Conservation (phyloP, 92 coral and sea anemone genomes). For the Phenganax stokvisi region DNA sequence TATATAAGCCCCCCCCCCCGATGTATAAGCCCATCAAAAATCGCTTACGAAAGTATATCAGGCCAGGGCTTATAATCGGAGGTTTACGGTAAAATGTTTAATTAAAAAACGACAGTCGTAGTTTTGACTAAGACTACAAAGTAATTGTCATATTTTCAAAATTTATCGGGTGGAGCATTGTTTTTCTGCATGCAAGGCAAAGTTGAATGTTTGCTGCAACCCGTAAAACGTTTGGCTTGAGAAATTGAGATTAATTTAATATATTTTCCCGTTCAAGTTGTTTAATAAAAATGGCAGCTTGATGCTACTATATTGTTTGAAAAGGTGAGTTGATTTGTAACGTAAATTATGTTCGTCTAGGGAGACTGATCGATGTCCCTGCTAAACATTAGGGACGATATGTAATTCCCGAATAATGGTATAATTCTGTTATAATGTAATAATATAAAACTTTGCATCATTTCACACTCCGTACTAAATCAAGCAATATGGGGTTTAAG, state of each 20-base stretch:
- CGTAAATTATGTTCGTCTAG: too few species aligned
- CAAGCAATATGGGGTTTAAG: too few species aligned
- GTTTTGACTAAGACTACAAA: not conserved
- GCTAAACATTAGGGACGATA: too few species aligned
- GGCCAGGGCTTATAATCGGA: too few species aligned
- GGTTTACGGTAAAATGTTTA: too few species aligned
- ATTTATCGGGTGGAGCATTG: conserved; percentile 1
- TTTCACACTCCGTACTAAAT: too few species aligned
- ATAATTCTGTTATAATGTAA: not conserved
- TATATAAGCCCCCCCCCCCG: too few species aligned
- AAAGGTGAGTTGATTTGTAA: too few species aligned
- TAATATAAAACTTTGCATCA: not conserved
- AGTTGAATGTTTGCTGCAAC: not conserved
- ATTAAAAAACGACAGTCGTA: not conserved
- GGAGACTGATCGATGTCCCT: too few species aligned
- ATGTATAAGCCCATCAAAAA: too few species aligned
- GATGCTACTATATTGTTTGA: not conserved
- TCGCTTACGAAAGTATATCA: too few species aligned
- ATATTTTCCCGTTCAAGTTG: not conserved
- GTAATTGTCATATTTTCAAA: not conserved
- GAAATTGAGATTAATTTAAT: not conserved
- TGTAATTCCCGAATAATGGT: not conserved
- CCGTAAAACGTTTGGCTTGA: not conserved
- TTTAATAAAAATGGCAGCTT: not conserved
- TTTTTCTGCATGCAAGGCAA: not conserved